Percentiles rank a stretch among this genome's conserved stretches.
Evolutionary conservation across 2,797 vertebrate species (phyloP).

Genomic region (Tachyglossus aculeatus): DNA sequence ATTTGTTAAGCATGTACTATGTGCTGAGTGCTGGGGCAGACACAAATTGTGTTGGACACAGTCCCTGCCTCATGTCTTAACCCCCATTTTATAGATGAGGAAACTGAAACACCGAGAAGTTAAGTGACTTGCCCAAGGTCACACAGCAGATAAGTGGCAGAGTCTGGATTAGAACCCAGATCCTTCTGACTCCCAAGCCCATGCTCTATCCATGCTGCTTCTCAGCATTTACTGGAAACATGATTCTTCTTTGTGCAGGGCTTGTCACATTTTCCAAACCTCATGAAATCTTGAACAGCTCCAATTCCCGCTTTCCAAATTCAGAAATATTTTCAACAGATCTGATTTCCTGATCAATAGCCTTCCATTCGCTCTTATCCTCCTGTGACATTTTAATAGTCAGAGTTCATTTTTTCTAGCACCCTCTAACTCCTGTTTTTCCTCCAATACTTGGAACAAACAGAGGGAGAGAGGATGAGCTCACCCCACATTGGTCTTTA

Average conservation of each 20-base stretch:
- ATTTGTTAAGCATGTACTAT: too few species aligned
- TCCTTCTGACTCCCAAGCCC: too few species aligned
- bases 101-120: too few species aligned
- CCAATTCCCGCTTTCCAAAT: slow-evolving; percentile 35
- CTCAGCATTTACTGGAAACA: slow-evolving; percentile 52
- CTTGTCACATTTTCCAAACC: slow-evolving; percentile 35
- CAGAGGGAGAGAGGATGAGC: slow-evolving; percentile 38
- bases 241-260: background rate
- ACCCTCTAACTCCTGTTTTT: slow-evolving; percentile 24
- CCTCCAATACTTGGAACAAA: slow-evolving; percentile 20
- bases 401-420: slow-evolving; percentile 37
- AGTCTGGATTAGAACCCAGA: too few species aligned
- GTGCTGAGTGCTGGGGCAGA: too few species aligned
- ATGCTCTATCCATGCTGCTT: too few species aligned
- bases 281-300: slow-evolving; percentile 44
- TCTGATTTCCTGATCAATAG: slow-evolving; percentile 44
- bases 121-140: too few species aligned
- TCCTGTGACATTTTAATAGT: slow-evolving; percentile 12
- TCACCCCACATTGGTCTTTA: slow-evolving; percentile 43
- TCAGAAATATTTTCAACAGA: slow-evolving; percentile 33
- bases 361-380: slow-evolving; percentile 22
- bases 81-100: too few species aligned
- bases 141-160: too few species aligned
- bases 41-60: too few species aligned
- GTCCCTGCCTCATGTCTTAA: too few species aligned